These are phyloP conservation scores for Macropodus opercularis DNA, from an alignment of 2,797 vertebrate genomes.

Conservation along the genomic window DNA sequence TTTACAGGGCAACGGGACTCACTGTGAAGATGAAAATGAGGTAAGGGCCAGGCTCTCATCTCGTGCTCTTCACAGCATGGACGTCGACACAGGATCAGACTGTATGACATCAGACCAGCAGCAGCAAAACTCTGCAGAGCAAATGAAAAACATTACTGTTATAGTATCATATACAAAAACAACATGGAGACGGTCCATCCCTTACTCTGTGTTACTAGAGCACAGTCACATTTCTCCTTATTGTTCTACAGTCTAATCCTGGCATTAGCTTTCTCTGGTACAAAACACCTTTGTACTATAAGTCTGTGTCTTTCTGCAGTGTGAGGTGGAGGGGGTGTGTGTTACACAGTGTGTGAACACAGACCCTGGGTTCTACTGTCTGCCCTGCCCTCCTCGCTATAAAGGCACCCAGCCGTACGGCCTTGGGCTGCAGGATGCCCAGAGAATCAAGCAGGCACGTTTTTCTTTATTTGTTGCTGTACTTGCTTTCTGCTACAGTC, in stretches of 20 bases:
- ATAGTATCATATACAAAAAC: too few relatives aligned
- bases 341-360: constrained; percentile 92
- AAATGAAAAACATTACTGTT: background rate
- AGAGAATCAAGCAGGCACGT: constrained; percentile 87
- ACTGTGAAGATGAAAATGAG: constrained; percentile 96
- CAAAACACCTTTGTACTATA: constrained; percentile 4
- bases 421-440: constrained; percentile 87
- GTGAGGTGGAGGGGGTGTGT: constrained; percentile 90
- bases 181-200: background rate
- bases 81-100: background rate
- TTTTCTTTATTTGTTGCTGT: background rate
- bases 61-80: background rate
- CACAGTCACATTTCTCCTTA: background rate
- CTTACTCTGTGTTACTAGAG: too few relatives aligned
- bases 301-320: constrained; percentile 76
- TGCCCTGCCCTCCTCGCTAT: constrained; percentile 92
- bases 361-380: constrained; percentile 93
- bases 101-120: background rate
- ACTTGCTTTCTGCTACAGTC: background rate
- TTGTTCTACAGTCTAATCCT: constrained; percentile 3
- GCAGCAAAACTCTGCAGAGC: too few relatives aligned
- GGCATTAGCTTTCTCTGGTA: background rate
- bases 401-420: constrained; percentile 91
- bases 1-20: constrained; percentile 90
- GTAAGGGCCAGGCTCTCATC: constrained; percentile 69